Evolutionary conservation across 2,113 vertebrate genomes (phyloP).

Genomic region (Psilopsiagon aurifrons): DNA sequence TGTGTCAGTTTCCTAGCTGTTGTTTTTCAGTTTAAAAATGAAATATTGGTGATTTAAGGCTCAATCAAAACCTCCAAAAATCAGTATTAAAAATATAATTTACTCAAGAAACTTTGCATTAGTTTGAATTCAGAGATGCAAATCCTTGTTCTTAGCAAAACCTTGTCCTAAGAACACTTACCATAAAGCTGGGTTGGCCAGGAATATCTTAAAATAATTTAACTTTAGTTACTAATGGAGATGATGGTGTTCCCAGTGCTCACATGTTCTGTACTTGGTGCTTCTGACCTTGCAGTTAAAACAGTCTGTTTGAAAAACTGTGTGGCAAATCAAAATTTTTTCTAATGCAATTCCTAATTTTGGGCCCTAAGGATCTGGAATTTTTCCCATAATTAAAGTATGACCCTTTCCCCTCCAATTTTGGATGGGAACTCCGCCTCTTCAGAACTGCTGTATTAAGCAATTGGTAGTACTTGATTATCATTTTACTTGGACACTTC

Average conservation of each 20-base stretch:
- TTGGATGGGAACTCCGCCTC: neutral
- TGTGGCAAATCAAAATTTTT: neutral
- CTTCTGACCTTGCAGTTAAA: slow-evolving; percentile 12
- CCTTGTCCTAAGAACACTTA: neutral
- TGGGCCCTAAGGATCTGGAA: neutral
- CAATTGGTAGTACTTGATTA: neutral
- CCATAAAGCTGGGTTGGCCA: neutral
- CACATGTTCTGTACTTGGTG: neutral
- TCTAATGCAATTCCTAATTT: neutral
- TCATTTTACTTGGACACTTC: neutral
- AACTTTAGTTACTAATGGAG: neutral
- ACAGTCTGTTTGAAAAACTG: neutral
- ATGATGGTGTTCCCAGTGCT: neutral
- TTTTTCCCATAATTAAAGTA: neutral
- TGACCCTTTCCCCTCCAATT: neutral
- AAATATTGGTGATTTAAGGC: neutral
- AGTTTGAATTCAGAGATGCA: neutral
- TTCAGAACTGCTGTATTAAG: neutral
- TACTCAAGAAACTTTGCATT: neutral
- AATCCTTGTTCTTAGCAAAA: neutral
- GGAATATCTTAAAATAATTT: neutral
- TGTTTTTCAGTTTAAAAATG: neutral
- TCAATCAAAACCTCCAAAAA: neutral
- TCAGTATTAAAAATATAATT: neutral
- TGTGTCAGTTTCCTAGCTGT: neutral